Conservation (phyloP, 2,888 invertebrate species). For the Neria commutata region DNA sequence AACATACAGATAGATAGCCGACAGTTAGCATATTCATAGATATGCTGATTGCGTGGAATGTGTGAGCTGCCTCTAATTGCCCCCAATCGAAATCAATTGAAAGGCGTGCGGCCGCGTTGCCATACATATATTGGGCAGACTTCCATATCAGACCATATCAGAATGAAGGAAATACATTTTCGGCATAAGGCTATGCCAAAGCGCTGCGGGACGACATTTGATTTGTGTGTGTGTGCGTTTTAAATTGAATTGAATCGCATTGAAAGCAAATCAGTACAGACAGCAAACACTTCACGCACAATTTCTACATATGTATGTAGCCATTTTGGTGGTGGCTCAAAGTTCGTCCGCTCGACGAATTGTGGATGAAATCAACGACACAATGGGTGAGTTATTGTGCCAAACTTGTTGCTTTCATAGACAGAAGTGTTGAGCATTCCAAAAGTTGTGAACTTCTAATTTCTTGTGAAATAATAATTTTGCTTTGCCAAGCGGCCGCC, state of each 20-base stretch:
- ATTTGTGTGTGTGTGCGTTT: constrained; percentile 6
- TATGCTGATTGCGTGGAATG: no score
- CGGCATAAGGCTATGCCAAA: not conserved
- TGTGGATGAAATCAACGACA: no score
- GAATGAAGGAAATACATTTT: not conserved
- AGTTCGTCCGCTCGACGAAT: no score
- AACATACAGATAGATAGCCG: no score
- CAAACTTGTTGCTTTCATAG: no score
- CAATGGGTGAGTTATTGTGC: no score
- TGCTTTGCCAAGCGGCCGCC: no score
- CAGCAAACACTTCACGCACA: no score
- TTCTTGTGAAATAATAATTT: no score
- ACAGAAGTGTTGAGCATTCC: not conserved
- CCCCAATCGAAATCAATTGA: constrained; percentile 53
- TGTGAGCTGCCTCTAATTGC: constrained; percentile 45
- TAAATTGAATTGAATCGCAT: constrained; percentile 1
- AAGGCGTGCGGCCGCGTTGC: not conserved
- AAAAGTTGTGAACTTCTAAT: not conserved
- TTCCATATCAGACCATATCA: not conserved
- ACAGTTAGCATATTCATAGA: no score
- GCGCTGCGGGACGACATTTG: not conserved
- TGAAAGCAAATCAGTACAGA: not conserved
- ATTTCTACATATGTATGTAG: no score
- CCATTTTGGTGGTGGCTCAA: no score
- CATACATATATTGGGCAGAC: not conserved